Evolutionary conservation across 2,113 vertebrate genomes (phyloP).

Genomic region (Hippocampus abdominalis): DNA sequence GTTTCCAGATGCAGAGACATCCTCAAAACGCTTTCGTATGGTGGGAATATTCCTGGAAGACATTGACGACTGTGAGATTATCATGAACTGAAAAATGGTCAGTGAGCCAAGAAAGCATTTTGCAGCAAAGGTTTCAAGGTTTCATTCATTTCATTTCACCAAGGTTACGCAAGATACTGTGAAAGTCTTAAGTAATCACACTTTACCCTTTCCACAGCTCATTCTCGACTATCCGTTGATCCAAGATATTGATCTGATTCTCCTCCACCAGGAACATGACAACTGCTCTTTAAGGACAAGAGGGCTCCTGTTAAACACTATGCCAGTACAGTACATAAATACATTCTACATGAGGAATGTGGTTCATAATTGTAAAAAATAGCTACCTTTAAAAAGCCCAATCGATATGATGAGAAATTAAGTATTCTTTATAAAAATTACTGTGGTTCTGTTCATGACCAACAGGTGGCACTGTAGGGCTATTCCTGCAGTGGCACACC

Average conservation of each 20-base stretch:
- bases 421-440: neutral
- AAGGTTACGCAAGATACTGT: neutral
- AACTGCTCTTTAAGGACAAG: constrained; percentile 76
- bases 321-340: neutral
- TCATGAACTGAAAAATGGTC: neutral
- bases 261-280: constrained; percentile 88
- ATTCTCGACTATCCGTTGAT: constrained; percentile 87
- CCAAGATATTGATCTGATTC: constrained; percentile 86
- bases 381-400: neutral
- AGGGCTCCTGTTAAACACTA: neutral
- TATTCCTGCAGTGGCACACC: too few relatives aligned
- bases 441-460: too few relatives aligned
- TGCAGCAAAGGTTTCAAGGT: neutral
- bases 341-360: neutral
- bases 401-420: neutral
- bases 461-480: too few relatives aligned
- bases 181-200: neutral
- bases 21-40: constrained; percentile 77
- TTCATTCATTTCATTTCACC: neutral
- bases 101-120: neutral
- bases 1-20: constrained; percentile 76
- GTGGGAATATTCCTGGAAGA: constrained; percentile 81
- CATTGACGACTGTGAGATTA: neutral
- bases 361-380: neutral
- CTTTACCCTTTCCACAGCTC: constrained; percentile 84